Evolutionary conservation across 1,140 invertebrate species (phyloP).

Genomic region (Drosophila jambulina): DNA sequence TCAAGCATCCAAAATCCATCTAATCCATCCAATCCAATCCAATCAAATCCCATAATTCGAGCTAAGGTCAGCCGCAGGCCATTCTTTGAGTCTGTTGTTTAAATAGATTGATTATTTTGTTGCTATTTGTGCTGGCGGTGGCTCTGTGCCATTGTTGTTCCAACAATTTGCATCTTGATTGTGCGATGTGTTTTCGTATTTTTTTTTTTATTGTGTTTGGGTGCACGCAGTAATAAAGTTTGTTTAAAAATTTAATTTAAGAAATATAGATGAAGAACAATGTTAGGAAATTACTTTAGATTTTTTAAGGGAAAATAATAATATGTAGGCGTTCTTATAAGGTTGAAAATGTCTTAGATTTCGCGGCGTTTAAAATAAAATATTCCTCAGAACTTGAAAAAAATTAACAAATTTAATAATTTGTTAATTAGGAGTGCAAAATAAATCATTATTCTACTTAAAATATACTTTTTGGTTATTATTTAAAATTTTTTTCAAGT

Average conservation of each 20-base stretch:
- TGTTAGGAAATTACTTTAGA: background rate
- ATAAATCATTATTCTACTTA: too few species aligned
- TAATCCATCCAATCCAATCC: constrained; percentile 39
- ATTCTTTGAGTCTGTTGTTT: constrained; percentile 57
- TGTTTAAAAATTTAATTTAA: background rate
- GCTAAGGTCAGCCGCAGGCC: constrained; percentile 66
- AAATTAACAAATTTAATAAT: too few species aligned
- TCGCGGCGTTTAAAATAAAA: too few species aligned
- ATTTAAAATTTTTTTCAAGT: too few species aligned
- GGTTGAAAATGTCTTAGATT: too few species aligned
- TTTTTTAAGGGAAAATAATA: background rate
- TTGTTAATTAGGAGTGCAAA: too few species aligned
- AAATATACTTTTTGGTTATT: too few species aligned
- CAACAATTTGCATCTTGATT: constrained; percentile 79
- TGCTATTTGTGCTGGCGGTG: constrained; percentile 41
- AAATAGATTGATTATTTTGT: constrained; percentile 78
- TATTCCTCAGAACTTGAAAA: too few species aligned
- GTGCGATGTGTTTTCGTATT: constrained; percentile 40
- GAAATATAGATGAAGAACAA: too few species aligned
- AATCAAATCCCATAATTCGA: constrained; percentile 62
- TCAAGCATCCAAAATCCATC: background rate
- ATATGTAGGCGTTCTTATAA: too few species aligned
- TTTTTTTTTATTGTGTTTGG: constrained; percentile 1
- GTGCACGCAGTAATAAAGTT: constrained; percentile 14
- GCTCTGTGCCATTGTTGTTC: constrained; percentile 63